Evolutionary conservation across 2,888 invertebrate species (phyloP).

Genomic region (Folsomia manolachei): DNA sequence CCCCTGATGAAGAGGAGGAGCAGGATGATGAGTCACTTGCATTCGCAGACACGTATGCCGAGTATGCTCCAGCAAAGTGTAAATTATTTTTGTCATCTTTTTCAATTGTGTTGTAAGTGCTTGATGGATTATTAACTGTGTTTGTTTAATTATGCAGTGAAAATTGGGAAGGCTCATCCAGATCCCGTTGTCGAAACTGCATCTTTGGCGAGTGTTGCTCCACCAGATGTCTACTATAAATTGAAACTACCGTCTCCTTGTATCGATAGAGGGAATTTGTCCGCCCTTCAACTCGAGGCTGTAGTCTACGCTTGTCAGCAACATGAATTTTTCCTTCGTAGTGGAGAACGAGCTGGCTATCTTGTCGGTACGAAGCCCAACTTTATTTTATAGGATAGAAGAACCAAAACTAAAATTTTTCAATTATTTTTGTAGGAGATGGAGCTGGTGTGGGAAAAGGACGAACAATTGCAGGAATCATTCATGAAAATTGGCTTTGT

Average conservation of each 20-base stretch:
- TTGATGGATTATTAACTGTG: background rate
- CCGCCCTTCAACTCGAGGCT: constrained; percentile 94
- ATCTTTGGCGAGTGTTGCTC: constrained; percentile 91
- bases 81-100: constrained; percentile 52
- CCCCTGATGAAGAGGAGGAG: constrained; percentile 66
- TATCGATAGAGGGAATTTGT: constrained; percentile 79
- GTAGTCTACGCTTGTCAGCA: constrained; percentile 97
- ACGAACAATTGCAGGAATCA: constrained; percentile 93
- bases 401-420: background rate
- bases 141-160: constrained; percentile 61
- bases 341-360: constrained; percentile 89
- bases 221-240: constrained; percentile 86
- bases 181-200: constrained; percentile 99
- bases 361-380: constrained; percentile 70
- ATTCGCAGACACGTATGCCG: constrained; percentile 96
- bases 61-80: constrained; percentile 96
- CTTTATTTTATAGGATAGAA: background rate
- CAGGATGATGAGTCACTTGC: constrained; percentile 95
- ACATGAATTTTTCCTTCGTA: constrained; percentile 85
- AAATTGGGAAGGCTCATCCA: constrained; percentile 92
- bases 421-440: constrained; percentile 82
- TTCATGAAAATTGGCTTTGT: constrained; percentile 91
- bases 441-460: constrained; percentile 98
- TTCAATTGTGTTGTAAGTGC: background rate
- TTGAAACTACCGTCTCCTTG: constrained; percentile 74